Base-by-base conservation (phyloP, 1,140 invertebrate species). In the Leptinotarsa undecemlineata region DNA sequence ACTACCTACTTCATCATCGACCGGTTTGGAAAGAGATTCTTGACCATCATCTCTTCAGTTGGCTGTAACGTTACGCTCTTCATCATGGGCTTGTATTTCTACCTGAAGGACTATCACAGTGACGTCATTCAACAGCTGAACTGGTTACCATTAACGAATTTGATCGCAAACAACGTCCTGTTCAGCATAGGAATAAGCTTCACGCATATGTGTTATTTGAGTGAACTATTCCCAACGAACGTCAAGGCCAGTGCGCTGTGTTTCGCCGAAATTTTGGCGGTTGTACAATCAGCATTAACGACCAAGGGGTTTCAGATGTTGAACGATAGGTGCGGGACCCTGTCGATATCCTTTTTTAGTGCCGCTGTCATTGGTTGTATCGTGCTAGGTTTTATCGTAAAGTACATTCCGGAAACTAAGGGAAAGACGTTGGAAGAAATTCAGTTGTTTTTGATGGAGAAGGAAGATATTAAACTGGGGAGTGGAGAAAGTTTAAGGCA, bases 351-450 rank as follows among this genome's bases (percentile, higher is more conserved):
- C 6, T 71, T 71, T 71, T 21, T 57, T 2, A n/a, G 17, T 26
- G 57, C 51, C 19, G 15, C 69, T 19, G 57, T 71, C n/a, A 57
- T 57, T n/a, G 26, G 91, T 48, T 79, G 90, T 0, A 69, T 90
- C 2, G 88, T 91, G 4, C 81, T 90, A 3, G 72, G 91, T 19
- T 93, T 91, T 78, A 88, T 91, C 61, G 85, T 91, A 14, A 84
- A 88, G 4, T 87, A 88, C 63, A 86, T 95, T 20, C 93, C 94
- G 0, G 94, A 96, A 85, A 96, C 94, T 0, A 95, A 95, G 85
- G 92, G 92, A 11, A 93, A 92, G 81, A 90, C 91, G 1, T 88
- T 94, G 63, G 90, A 91, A 71, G 82, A 84, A 68, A 84, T 84
- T 64, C 83, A 84, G 57, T 64, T 79, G 33, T 73, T 77, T n/a